phyloP scores from a whole-genome alignment of 2,113 vertebrate species.

The Sphyrna mokarran region DNA sequence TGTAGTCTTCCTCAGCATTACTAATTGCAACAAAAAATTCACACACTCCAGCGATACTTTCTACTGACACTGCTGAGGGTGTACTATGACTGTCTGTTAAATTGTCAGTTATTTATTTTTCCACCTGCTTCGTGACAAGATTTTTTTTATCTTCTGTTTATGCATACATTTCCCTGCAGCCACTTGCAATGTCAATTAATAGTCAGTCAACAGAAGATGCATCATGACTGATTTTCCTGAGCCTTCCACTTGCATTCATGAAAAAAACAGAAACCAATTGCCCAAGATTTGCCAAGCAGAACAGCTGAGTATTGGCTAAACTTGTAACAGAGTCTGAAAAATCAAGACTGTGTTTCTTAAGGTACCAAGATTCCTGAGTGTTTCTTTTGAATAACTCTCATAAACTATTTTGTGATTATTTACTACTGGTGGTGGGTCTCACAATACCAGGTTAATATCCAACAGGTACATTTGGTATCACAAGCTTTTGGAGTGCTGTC shows the following conservation, averaged over 20 bases:
- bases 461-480: too few relatives aligned
- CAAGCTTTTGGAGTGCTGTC: too few relatives aligned
- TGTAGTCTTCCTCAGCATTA: background rate
- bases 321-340: background rate
- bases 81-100: constrained; percentile 10
- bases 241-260: background rate
- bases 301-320: background rate
- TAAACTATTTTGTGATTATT: background rate
- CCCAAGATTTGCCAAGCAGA: background rate
- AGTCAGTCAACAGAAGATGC: constrained; percentile 27
- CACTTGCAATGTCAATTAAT: background rate
- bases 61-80: constrained; percentile 14
- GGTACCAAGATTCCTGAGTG: background rate
- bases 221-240: constrained; percentile 9
- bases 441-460: too few relatives aligned
- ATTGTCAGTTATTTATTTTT: constrained; percentile 33
- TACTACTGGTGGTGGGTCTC: background rate
- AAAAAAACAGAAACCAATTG: background rate
- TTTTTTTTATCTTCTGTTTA: background rate
- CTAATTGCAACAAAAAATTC: constrained; percentile 33
- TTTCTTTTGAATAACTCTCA: background rate
- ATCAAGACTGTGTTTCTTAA: background rate
- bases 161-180: background rate
- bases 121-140: background rate
- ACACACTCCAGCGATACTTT: constrained; percentile 14